These are phyloP conservation scores for Paguma larvata DNA, from an alignment of 2,797 vertebrate species.

Conservation along the genomic window DNA sequence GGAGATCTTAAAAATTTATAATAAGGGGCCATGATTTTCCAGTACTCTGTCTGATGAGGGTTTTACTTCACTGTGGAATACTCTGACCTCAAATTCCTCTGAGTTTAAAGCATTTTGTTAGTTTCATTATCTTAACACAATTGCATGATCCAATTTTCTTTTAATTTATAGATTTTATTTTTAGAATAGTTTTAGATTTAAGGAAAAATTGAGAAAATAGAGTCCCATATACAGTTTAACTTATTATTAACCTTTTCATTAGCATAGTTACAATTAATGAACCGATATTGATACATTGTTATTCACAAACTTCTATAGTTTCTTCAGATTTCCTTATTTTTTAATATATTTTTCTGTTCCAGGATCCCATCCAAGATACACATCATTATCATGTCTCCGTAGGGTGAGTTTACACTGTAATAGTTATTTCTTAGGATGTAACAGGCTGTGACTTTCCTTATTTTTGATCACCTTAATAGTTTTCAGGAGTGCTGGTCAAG, in stretches of 20 bases:
- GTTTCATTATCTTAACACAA: not conserved
- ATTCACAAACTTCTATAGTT: not conserved
- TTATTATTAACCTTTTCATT: not conserved
- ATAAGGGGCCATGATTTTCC: not conserved
- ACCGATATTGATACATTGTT: not conserved
- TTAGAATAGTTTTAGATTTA: not conserved
- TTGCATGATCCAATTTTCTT: not conserved
- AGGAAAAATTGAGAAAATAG: not conserved
- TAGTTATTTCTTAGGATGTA: not conserved
- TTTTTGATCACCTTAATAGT: not conserved
- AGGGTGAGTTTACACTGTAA: not conserved
- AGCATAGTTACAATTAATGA: not conserved
- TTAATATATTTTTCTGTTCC: not conserved
- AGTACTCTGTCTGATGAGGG: not conserved
- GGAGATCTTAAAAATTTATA: not conserved
- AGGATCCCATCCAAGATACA: not conserved
- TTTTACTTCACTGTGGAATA: not conserved
- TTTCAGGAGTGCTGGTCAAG: not conserved
- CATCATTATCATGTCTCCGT: not conserved
- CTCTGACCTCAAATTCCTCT: not conserved
- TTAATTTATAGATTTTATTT: constrained; percentile 19
- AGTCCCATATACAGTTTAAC: not conserved
- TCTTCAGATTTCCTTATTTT: not conserved
- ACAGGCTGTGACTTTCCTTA: not conserved
- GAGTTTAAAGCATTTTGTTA: not conserved